Conservation (phyloP, 2,113 vertebrate genomes). For the Zootoca vivipara region DNA sequence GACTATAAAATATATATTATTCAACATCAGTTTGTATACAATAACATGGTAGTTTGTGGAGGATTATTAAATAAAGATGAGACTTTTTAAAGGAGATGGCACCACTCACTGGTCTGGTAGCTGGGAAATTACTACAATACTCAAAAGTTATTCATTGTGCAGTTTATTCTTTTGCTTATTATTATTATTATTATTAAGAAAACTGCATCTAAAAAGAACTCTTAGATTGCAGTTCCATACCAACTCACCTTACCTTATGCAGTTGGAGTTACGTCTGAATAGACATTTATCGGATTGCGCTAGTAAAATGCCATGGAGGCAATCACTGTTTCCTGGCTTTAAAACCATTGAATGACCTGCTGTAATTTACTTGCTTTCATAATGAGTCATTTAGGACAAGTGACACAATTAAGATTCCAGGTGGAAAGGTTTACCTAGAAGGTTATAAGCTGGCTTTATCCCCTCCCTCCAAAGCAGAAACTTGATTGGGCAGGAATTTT, state of each 20-base stretch:
- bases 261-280: not conserved
- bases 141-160: not conserved
- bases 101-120: not conserved
- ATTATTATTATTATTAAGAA: slow-evolving; percentile 13
- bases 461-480: not conserved
- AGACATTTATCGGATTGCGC: not conserved
- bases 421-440: not conserved
- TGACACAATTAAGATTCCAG: not conserved
- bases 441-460: not conserved
- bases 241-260: not conserved
- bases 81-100: not conserved
- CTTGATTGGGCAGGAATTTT: not conserved
- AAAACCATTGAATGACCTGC: not conserved
- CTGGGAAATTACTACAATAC: not conserved
- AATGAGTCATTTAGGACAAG: not conserved
- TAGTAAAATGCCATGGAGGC: not conserved
- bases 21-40: not conserved
- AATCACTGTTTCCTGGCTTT: not conserved
- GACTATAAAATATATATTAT: not conserved
- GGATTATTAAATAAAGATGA: not conserved
- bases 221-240: not conserved
- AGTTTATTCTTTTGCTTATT: not conserved
- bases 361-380: not conserved
- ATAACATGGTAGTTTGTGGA: not conserved
- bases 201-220: slow-evolving; percentile 25